Evolutionary conservation across 2,888 invertebrate species (phyloP).

Genomic region (Lasioglossum calceatum): DNA sequence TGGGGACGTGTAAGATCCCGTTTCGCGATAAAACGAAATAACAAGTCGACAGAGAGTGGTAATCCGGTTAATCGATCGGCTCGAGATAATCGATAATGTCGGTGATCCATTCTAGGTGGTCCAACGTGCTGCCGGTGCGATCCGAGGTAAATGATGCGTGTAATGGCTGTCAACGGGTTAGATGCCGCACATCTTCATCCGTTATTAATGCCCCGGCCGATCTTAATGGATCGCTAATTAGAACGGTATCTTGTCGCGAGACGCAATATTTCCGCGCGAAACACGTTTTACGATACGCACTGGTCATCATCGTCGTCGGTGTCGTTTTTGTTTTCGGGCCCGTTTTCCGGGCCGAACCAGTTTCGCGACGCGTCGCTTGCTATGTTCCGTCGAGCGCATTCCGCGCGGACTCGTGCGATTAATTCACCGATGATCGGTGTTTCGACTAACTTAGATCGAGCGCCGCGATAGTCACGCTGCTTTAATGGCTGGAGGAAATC

Average conservation of each 20-base stretch:
- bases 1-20: conserved; percentile 75
- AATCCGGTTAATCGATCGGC: conserved; percentile 83
- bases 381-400: not conserved
- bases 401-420: not conserved
- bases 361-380: not conserved
- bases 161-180: conserved; percentile 82
- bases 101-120: conserved; percentile 81
- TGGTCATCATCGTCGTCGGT: not conserved
- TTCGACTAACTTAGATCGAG: not conserved
- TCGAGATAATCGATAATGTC: conserved; percentile 83
- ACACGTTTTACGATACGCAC: not conserved
- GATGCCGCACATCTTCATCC: conserved; percentile 78
- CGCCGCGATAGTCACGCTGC: not conserved
- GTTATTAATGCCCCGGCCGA: conserved; percentile 58
- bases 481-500: not conserved
- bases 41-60: conserved; percentile 78
- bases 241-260: conserved; percentile 12
- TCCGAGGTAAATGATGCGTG: conserved; percentile 82
- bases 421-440: not conserved
- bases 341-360: not conserved
- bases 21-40: conserved; percentile 82
- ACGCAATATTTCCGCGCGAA: conserved; percentile 6
- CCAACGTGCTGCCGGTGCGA: conserved; percentile 70
- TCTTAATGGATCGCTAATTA: conserved; percentile 50
- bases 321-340: not conserved